A percentile compares a stretch with the other conserved stretches of the same genome.
Conservation (phyloP, 2,888 invertebrate genomes). For the Cephus sareptanus region DNA sequence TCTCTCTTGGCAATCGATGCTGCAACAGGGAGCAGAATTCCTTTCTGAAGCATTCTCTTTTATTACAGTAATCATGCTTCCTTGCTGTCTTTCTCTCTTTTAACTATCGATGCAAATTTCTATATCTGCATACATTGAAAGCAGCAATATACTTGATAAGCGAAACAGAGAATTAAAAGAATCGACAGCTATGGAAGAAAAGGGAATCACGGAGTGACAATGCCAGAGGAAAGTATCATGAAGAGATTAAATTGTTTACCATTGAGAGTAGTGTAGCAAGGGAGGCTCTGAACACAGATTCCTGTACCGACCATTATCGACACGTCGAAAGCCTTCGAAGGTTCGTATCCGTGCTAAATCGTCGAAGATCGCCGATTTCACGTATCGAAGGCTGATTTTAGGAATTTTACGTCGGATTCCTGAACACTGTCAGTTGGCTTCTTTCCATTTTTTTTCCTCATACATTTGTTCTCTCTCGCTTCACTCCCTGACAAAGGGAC, state of each 20-base stretch:
- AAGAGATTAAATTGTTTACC: neutral
- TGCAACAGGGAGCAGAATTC: neutral
- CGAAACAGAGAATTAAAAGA: neutral
- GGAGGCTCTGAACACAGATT: too few species aligned
- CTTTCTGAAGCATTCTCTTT: neutral
- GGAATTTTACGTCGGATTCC: neutral
- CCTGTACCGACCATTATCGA: too few species aligned
- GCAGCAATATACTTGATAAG: neutral
- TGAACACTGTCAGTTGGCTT: neutral
- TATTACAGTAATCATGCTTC: neutral
- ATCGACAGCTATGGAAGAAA: neutral
- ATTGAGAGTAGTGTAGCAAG: too few species aligned
- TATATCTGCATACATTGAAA: neutral
- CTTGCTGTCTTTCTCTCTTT: neutral
- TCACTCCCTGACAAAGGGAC: neutral
- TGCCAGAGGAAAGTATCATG: neutral
- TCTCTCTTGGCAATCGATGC: neutral
- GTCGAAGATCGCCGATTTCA: too few species aligned
- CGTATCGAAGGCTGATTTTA: too few species aligned
- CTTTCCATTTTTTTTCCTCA: neutral
- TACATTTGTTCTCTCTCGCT: neutral
- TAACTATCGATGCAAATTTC: neutral
- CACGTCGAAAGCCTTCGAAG: too few species aligned
- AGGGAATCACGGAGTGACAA: neutral
- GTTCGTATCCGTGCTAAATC: too few species aligned